Conservation (phyloP, 2,888 invertebrate species). For the Mesoligia furuncula region DNA sequence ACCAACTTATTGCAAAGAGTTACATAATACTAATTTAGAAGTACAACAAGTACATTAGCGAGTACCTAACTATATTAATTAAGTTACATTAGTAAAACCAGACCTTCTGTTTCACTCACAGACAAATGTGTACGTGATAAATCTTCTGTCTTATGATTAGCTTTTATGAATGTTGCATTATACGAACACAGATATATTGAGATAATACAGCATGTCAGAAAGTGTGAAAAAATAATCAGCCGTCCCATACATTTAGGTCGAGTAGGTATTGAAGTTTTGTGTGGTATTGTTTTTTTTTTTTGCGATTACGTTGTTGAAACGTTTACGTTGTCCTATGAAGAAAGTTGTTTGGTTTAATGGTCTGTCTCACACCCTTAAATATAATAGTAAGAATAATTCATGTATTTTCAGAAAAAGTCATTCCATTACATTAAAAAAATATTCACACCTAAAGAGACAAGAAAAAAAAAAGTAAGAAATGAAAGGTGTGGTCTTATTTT, state of each 20-base stretch:
- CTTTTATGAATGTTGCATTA: slow-evolving; percentile 58
- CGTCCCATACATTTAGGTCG: not conserved
- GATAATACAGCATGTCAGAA: not conserved
- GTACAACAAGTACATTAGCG: slow-evolving; percentile 48
- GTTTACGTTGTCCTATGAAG: too few species aligned
- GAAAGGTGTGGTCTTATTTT: too few species aligned
- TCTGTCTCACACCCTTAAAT: not conserved
- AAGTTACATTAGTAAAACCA: slow-evolving; percentile 51
- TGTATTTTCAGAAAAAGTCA: too few species aligned
- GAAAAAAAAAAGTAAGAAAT: too few species aligned
- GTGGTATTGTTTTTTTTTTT: not conserved
- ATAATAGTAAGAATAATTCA: not conserved
- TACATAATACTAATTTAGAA: slow-evolving; percentile 44
- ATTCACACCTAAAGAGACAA: not conserved
- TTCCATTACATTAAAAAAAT: too few species aligned
- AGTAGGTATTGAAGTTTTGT: not conserved
- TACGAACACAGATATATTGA: slow-evolving; percentile 42
- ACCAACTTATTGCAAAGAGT: slow-evolving; percentile 44
- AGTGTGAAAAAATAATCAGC: not conserved
- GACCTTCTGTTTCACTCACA: slow-evolving; percentile 54
- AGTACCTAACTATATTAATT: slow-evolving; percentile 59
- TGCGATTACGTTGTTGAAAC: not conserved
- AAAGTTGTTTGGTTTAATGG: not conserved
- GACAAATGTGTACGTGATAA: slow-evolving; percentile 62
- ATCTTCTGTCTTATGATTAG: slow-evolving; percentile 60